Evolutionary conservation across 2,113 vertebrate species (phyloP), one percentile per base, ranked within the genome.

Genomic region (Callipepla californica): DNA sequence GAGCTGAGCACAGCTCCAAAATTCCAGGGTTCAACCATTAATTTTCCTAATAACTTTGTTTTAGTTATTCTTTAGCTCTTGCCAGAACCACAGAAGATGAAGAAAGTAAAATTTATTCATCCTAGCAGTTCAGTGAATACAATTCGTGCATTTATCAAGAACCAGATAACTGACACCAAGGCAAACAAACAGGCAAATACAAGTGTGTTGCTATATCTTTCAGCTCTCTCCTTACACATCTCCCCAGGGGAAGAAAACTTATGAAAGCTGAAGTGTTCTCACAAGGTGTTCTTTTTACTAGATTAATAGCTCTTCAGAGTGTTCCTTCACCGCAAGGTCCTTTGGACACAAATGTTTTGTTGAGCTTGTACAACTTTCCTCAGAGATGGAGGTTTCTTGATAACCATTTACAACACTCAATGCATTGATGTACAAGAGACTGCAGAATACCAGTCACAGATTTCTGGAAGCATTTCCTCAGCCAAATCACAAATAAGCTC

Each of bases 231-330:
- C 50, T 89, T 87, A 51, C 61, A 59, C 47, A 51, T 85, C 57
- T 95, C 88, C 77, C 83, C 26, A 44, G 79, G 87, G 92, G 66
- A 23, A 93, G 68, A 89, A 78, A 94, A 78, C 14, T 81, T 80
- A 85, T 92, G 92, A 95, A 96, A 93, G 89, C 84, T 87, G 3
- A 94, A 93, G 89, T 95, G 91, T 91, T 93, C 92, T 92, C 92
- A 94, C 61, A 93, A 90, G 48, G 67, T 82, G 92, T 93, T 93
- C 87, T 92, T 96, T 96, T 55, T 92, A 80, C 40, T 92, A 3
- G 0, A 87, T 89, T 96, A 94, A 93, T 92, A 75, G 87, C 47
- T 80, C 93, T 92, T 96, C 53, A 85, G 87, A 92, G 63, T 42
- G 44, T 77, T 90, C 57, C 40, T 94, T 78, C 85, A 85, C 87